A percentile compares a stretch with the other conserved stretches of the same genome.
phyloP scores from a whole-genome alignment of 2,797 vertebrate genomes.

The Falco peregrinus region DNA sequence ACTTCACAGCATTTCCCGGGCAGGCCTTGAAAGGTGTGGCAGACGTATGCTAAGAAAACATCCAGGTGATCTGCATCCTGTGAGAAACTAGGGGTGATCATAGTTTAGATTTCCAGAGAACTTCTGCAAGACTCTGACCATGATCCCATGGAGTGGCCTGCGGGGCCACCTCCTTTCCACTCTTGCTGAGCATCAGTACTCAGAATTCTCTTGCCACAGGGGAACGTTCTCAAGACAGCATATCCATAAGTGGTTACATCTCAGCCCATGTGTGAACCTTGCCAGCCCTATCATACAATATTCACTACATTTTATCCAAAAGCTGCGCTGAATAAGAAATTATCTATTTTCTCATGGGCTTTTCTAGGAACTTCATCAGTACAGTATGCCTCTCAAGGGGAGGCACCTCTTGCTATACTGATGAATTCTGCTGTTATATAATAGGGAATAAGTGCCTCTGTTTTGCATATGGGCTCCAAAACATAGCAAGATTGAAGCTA shows the following conservation, averaged over 20 bases:
- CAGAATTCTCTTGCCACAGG: not conserved
- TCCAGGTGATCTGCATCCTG: not conserved
- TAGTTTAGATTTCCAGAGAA: not conserved
- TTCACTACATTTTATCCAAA: not conserved
- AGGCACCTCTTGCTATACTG: not conserved
- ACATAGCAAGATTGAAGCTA: not conserved
- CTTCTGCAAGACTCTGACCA: not conserved
- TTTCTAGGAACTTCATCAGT: not conserved
- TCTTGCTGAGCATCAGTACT: not conserved
- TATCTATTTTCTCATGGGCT: not conserved
- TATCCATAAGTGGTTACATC: not conserved
- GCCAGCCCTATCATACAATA: not conserved
- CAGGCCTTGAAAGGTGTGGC: not conserved
- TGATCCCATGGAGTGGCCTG: accelerated
- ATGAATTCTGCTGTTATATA: not conserved
- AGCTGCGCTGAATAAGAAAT: not conserved
- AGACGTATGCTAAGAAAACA: not conserved
- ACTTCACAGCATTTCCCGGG: not conserved
- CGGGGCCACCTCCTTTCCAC: not conserved
- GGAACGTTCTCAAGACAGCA: not conserved
- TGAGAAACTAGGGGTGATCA: not conserved
- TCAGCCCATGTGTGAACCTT: not conserved
- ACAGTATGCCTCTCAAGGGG: not conserved
- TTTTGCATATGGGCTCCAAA: not conserved
- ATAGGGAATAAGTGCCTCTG: not conserved